These are phyloP conservation scores for Drosophila murphyi DNA, from an alignment of 1,140 invertebrate species.

Conservation along the genomic window DNA sequence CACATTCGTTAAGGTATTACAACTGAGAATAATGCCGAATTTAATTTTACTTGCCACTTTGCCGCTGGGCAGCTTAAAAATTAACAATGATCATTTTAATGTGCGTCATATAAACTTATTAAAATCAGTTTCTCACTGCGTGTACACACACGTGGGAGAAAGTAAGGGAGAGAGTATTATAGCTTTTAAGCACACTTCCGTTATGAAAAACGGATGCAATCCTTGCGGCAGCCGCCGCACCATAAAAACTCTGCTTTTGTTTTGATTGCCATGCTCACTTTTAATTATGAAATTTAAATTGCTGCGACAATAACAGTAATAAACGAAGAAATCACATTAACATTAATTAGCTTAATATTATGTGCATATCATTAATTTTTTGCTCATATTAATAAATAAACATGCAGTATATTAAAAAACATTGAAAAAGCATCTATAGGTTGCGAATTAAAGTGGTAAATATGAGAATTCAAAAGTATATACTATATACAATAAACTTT, in stretches of 20 bases:
- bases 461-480: neutral
- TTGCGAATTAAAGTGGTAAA: neutral
- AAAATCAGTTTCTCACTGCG: slow-evolving; percentile 42
- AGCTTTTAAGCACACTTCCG: slow-evolving; percentile 52
- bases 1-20: slow-evolving; percentile 39
- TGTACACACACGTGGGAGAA: slow-evolving; percentile 8
- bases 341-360: slow-evolving; percentile 38
- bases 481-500: too few species aligned
- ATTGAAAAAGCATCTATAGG: too few species aligned
- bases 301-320: slow-evolving; percentile 33
- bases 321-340: slow-evolving; percentile 23
- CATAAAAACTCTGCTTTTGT: slow-evolving; percentile 18
- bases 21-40: slow-evolving; percentile 54
- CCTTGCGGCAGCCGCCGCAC: slow-evolving; percentile 7
- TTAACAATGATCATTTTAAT: slow-evolving; percentile 77
- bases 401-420: neutral
- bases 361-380: slow-evolving; percentile 22
- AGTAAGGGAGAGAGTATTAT: slow-evolving; percentile 9
- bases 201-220: slow-evolving; percentile 60
- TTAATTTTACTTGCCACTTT: slow-evolving; percentile 61
- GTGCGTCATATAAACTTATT: slow-evolving; percentile 61
- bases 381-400: slow-evolving; percentile 11
- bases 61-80: slow-evolving; percentile 42
- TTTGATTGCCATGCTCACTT: slow-evolving; percentile 21
- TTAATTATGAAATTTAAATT: slow-evolving; percentile 61